A percentile compares a stretch with the other conserved stretches of the same genome.
These are phyloP conservation scores for Caenorhabditis macrosperma DNA, from an alignment of 2,888 invertebrate species.

Conservation along the genomic window DNA sequence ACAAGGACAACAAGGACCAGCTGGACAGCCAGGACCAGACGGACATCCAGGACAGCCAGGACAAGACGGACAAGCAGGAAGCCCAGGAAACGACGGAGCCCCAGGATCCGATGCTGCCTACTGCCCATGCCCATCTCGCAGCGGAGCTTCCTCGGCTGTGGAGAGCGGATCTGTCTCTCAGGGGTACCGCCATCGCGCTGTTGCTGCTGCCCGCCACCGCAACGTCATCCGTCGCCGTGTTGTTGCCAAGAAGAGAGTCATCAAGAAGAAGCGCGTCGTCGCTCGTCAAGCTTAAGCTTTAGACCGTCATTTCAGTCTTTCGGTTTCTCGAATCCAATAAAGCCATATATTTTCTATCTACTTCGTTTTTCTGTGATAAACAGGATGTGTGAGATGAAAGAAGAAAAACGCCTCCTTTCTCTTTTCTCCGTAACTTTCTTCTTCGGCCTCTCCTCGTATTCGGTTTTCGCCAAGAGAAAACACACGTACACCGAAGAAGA, in stretches of 20 bases:
- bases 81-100: constrained; percentile 62
- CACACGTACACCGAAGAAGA: constrained; percentile 7
- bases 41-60: constrained; percentile 63
- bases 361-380: background rate
- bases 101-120: constrained; percentile 59
- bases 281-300: constrained; percentile 51
- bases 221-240: constrained; percentile 42
- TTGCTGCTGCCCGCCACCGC: constrained; percentile 43
- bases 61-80: constrained; percentile 60
- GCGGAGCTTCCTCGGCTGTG: constrained; percentile 36
- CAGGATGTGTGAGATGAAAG: background rate
- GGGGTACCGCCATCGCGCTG: constrained; percentile 52
- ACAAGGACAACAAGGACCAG: constrained; percentile 55
- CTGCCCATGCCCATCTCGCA: constrained; percentile 61
- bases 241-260: constrained; percentile 52
- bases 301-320: background rate
- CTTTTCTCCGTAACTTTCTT: background rate
- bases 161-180: constrained; percentile 26
- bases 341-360: constrained; percentile 11
- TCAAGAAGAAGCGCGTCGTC: constrained; percentile 56
- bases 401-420: background rate
- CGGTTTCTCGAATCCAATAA: constrained; percentile 25
- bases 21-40: constrained; percentile 63
- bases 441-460: background rate
- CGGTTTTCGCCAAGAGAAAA: background rate